Evolutionary conservation across 1,140 invertebrate species (phyloP).

Genomic region (Drosophila paulistorum): DNA sequence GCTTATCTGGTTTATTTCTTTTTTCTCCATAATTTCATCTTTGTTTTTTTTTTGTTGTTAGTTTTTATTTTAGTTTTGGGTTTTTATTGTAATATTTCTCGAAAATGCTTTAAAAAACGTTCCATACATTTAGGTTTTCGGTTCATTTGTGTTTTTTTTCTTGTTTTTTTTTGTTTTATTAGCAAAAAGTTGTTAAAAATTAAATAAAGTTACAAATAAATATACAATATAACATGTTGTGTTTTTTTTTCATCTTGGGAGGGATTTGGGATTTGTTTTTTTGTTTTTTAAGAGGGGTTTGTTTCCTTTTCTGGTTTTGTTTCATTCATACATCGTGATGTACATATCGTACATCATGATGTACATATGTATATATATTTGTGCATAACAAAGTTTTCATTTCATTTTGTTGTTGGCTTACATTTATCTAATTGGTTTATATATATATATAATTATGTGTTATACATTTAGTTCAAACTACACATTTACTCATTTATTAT

Average conservation of each 20-base stretch:
- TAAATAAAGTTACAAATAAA: constrained; percentile 48
- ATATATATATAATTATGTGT: constrained; percentile 15
- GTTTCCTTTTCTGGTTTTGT: not conserved
- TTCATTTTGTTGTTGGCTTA: constrained; percentile 26
- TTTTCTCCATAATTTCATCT: constrained; percentile 70
- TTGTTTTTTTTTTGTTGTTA: constrained; percentile 60
- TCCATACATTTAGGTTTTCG: constrained; percentile 27
- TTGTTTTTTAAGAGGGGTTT: not conserved
- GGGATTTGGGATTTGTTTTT: not conserved
- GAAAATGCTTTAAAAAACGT: constrained; percentile 76
- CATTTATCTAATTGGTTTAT: constrained; percentile 34
- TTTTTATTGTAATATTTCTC: constrained; percentile 63
- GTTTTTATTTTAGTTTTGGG: constrained; percentile 24
- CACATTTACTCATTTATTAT: constrained; percentile 8
- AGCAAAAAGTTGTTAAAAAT: constrained; percentile 23
- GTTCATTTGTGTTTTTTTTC: constrained; percentile 22
- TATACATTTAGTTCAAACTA: constrained; percentile 11
- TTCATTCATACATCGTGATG: not conserved
- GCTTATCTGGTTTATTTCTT: constrained; percentile 64
- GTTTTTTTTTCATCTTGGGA: not conserved
- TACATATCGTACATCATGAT: not conserved
- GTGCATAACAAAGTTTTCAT: constrained; percentile 49
- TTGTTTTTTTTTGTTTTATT: constrained; percentile 27
- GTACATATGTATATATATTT: constrained; percentile 22
- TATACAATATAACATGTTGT: constrained; percentile 38